Conservation (phyloP, 2,113 vertebrate species). For the Bubalus kerabau region DNA sequence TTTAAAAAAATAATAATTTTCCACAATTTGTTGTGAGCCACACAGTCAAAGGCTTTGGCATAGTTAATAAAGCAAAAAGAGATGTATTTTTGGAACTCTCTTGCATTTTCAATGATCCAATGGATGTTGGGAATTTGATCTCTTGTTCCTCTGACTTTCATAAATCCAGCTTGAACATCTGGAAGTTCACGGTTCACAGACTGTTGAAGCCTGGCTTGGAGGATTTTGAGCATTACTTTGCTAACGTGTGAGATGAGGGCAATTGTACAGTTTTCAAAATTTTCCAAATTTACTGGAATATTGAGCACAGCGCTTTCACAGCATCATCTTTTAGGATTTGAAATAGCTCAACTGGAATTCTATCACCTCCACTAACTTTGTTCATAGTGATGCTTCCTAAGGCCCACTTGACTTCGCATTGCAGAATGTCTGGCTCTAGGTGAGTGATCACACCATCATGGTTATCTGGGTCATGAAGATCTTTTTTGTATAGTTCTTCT, state of each 20-base stretch:
- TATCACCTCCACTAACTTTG: neutral
- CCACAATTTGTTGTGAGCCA: neutral
- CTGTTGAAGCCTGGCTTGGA: neutral
- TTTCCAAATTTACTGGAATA: neutral
- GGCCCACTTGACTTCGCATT: neutral
- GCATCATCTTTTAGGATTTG: neutral
- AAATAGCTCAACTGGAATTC: neutral
- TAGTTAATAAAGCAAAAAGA: neutral
- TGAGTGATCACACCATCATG: neutral
- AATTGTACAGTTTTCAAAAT: neutral
- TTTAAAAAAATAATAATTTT: neutral
- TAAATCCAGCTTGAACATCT: neutral
- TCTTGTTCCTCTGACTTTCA: neutral
- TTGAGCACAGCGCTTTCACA: rapidly evolving
- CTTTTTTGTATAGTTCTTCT: neutral
- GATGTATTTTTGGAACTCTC: neutral
- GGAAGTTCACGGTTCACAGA: neutral
- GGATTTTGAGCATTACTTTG: neutral
- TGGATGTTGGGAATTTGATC: neutral
- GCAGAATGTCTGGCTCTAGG: neutral
- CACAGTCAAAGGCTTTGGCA: neutral
- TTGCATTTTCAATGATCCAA: neutral
- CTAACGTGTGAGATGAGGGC: neutral
- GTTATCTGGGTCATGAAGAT: neutral
- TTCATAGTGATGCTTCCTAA: neutral